Evolutionary conservation across 2,888 invertebrate species (phyloP).

Genomic region (Pogonocherus hispidulus): DNA sequence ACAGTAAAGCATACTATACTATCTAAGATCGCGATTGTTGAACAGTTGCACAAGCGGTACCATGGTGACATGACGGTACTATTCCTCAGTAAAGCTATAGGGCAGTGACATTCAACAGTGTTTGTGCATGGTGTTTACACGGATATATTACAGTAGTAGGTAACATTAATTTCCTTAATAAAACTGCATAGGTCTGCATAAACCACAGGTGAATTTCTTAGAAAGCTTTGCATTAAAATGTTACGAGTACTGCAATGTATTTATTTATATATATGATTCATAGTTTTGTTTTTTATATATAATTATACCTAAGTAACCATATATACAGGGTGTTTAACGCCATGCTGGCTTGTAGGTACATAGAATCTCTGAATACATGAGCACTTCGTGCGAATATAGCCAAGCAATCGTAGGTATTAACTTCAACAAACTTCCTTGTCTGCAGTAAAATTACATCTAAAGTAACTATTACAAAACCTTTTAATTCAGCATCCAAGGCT

Average conservation of each 20-base stretch:
- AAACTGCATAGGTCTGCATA: not conserved
- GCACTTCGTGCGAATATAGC: no score
- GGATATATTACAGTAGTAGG: not conserved
- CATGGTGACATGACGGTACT: conserved; percentile 48
- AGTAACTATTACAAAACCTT: no score
- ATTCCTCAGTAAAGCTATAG: conserved; percentile 34
- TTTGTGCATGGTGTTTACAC: conserved; percentile 3
- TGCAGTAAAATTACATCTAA: no score
- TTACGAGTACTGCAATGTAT: conserved; percentile 11
- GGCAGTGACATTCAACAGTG: conserved; percentile 34
- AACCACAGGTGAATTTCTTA: no score
- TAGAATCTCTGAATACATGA: no score
- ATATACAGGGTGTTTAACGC: not conserved
- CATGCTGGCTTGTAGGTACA: no score
- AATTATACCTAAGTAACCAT: no score
- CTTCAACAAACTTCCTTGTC: no score
- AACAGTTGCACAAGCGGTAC: conserved; percentile 42
- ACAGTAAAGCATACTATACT: conserved; percentile 4
- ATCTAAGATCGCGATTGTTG: conserved; percentile 18
- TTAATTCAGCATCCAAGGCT: no score
- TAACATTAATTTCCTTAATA: not conserved
- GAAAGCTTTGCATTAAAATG: not conserved
- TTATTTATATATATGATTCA: conserved; percentile 5
- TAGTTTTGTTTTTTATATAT: not conserved
- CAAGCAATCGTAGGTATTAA: no score